Conservation (phyloP, 2,113 vertebrate genomes). For the Scartelaos histophorus region DNA sequence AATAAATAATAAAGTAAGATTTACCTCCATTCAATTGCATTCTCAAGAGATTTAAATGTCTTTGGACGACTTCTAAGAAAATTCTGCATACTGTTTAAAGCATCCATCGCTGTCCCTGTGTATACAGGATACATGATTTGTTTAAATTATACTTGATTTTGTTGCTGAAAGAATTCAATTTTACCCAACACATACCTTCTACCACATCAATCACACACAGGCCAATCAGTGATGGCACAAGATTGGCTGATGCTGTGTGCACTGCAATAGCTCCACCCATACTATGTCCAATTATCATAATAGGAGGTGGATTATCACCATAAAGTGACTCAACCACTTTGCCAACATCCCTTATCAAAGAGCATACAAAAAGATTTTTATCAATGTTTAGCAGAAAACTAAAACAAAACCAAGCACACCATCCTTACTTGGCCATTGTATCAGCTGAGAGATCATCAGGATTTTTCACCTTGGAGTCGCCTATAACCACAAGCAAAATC, state of each 20-base stretch:
- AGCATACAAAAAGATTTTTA: neutral
- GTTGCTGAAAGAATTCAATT: neutral
- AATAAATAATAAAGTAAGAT: neutral
- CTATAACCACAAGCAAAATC: slow-evolving; percentile 51
- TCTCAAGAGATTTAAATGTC: slow-evolving; percentile 96
- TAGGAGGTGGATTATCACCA: slow-evolving; percentile 90
- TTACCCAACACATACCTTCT: slow-evolving; percentile 80
- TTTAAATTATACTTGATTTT: neutral
- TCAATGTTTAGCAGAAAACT: neutral
- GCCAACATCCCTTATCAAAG: slow-evolving; percentile 84
- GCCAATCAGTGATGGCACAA: slow-evolving; percentile 89
- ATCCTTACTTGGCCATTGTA: slow-evolving; percentile 93
- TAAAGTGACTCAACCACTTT: slow-evolving; percentile 93
- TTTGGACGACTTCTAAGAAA: slow-evolving; percentile 97
- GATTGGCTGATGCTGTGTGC: slow-evolving; percentile 86
- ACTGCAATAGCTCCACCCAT: slow-evolving; percentile 98
- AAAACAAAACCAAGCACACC: slow-evolving; percentile 36
- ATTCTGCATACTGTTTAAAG: slow-evolving; percentile 99
- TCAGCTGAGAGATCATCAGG: slow-evolving; percentile 94
- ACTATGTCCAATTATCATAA: slow-evolving; percentile 97
- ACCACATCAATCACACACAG: slow-evolving; percentile 98
- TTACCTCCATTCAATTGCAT: slow-evolving; percentile 98
- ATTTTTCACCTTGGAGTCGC: slow-evolving; percentile 93
- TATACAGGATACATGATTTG: neutral
- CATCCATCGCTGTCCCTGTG: slow-evolving; percentile 97